These are phyloP conservation scores for Andrena bicolor DNA, from an alignment of 2,888 invertebrate genomes.

Conservation along the genomic window DNA sequence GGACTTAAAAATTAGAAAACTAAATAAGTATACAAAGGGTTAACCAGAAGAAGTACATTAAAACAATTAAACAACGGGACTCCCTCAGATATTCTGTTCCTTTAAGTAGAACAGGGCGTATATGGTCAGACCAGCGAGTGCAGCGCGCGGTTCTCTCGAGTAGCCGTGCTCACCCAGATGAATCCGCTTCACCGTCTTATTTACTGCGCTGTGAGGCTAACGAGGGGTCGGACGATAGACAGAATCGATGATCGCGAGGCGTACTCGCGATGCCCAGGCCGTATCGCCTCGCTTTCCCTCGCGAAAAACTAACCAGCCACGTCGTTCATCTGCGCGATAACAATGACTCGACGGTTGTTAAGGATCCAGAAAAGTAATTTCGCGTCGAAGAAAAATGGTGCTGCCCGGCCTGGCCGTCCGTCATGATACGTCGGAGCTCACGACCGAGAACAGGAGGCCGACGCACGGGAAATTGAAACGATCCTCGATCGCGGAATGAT, in stretches of 20 bases:
- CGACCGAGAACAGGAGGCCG: conserved; percentile 53
- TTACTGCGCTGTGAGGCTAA: conserved; percentile 29
- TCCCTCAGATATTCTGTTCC: background rate
- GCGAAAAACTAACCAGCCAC: conserved; percentile 40
- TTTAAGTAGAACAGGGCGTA: conserved; percentile 12
- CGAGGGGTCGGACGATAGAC: conserved; percentile 7
- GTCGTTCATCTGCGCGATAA: conserved; percentile 67
- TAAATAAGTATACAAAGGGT: too few relatives aligned
- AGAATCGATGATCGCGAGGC: conserved; percentile 33
- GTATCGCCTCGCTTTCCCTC: conserved; percentile 16
- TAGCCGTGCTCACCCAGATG: background rate
- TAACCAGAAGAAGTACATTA: background rate
- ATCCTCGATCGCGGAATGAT: conserved; percentile 59
- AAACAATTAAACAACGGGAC: background rate
- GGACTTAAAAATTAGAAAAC: too few relatives aligned
- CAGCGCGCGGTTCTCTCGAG: background rate
- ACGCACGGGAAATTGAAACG: conserved; percentile 68
- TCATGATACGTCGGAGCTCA: conserved; percentile 51
- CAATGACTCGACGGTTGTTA: conserved; percentile 75
- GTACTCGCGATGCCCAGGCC: background rate
- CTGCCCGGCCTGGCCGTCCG: conserved; percentile 25
- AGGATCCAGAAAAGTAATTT: conserved; percentile 67
- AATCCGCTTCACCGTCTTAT: conserved; percentile 41
- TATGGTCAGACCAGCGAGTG: background rate
- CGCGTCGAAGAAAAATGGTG: conserved; percentile 70